Evolutionary conservation across 2,797 vertebrate genomes (phyloP).

Genomic region (Mionectes olivaceus): DNA sequence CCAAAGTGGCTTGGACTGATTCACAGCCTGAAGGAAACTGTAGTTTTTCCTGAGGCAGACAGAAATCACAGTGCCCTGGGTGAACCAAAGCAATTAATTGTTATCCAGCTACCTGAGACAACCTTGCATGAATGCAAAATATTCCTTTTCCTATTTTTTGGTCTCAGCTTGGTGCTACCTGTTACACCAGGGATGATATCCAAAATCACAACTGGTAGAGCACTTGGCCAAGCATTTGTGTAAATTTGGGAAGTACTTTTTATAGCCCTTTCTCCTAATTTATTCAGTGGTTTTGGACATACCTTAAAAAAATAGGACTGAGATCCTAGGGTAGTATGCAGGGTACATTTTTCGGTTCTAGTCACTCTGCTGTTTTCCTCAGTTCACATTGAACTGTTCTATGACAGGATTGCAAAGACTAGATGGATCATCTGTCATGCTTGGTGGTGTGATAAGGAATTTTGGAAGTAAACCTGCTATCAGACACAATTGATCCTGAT

Average conservation of each 20-base stretch:
- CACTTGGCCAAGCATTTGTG: not conserved
- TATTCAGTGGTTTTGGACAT: not conserved
- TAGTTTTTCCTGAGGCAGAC: not conserved
- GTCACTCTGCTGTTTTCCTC: not conserved
- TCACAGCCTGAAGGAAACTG: not conserved
- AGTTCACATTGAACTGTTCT: not conserved
- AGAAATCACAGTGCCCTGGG: not conserved
- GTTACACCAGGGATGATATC: not conserved
- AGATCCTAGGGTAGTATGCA: not conserved
- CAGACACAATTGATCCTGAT: not conserved
- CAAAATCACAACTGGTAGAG: not conserved
- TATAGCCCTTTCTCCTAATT: not conserved
- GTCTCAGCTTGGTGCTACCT: not conserved
- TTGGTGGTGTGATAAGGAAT: not conserved
- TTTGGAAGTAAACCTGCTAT: not conserved
- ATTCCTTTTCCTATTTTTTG: not conserved
- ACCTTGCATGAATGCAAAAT: not conserved
- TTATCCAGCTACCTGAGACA: not conserved
- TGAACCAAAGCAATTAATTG: not conserved
- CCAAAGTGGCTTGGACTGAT: not conserved
- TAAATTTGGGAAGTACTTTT: not conserved
- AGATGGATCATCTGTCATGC: rapidly evolving
- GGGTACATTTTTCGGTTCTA: not conserved
- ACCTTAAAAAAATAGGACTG: not conserved
- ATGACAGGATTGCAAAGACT: not conserved